phyloP scores from a whole-genome alignment of 92 coral and sea anemone species.

The Paramuricea clavata region DNA sequence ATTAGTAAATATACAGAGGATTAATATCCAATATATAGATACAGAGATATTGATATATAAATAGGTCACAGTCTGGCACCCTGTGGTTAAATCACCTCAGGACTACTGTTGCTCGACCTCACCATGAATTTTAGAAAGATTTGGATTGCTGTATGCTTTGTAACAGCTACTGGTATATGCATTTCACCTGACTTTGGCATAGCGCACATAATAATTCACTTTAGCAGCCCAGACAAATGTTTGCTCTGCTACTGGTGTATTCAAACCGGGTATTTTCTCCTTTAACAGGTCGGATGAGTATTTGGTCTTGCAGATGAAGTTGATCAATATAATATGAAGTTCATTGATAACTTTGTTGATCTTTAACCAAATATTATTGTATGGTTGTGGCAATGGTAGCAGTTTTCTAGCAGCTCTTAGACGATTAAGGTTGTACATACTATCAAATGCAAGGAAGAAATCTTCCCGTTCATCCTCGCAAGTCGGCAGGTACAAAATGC shows the following conservation, averaged over 20 bases:
- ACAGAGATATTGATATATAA: too few species aligned
- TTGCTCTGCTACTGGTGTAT: conserved; percentile 67
- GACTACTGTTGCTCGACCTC: too few species aligned
- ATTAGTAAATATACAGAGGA: too few species aligned
- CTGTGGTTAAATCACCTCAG: too few species aligned
- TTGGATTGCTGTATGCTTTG: conserved; percentile 49
- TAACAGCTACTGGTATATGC: conserved; percentile 59
- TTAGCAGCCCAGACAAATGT: conserved; percentile 64
- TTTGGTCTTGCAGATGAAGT: background rate
- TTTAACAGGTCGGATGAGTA: background rate
- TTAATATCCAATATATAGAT: too few species aligned
- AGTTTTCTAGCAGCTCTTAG: conserved; percentile 22
- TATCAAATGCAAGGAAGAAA: conserved; percentile 61
- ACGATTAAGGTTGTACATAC: conserved; percentile 66
- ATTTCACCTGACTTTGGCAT: conserved; percentile 68
- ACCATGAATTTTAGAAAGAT: conserved; percentile 43
- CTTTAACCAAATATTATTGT: conserved; percentile 13
- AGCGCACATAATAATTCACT: conserved; percentile 63
- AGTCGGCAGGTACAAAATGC: too few species aligned
- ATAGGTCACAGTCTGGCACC: too few species aligned
- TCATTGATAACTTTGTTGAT: conserved; percentile 53
- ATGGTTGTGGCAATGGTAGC: conserved; percentile 6
- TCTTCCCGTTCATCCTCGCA: conserved; percentile 59
- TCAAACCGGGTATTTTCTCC: background rate
- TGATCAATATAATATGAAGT: background rate